These are phyloP conservation scores for Catocala fraxini DNA, from an alignment of 2,888 invertebrate genomes.

Conservation along the genomic window DNA sequence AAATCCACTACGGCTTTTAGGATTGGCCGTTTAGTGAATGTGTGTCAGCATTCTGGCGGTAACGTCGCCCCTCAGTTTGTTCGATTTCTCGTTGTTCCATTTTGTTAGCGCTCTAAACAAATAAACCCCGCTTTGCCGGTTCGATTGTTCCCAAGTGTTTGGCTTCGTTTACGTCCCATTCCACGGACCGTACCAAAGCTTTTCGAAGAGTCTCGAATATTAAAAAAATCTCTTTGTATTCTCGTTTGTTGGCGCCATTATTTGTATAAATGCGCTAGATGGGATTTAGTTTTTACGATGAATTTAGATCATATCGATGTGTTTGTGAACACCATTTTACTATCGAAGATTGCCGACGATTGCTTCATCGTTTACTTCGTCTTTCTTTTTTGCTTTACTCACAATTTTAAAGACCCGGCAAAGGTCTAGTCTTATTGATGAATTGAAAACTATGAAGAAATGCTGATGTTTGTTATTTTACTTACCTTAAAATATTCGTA, in stretches of 20 bases:
- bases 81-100: constrained; percentile 54
- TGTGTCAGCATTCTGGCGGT: constrained; percentile 49
- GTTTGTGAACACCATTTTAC: not conserved
- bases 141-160: constrained; percentile 57
- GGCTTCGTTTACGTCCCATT: constrained; percentile 45
- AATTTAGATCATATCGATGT: not conserved
- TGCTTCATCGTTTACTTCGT: no score
- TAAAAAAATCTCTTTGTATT: constrained; percentile 40
- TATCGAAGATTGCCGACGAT: not conserved
- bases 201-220: constrained; percentile 40
- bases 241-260: not conserved
- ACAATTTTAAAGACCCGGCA: not conserved
- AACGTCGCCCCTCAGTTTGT: constrained; percentile 50
- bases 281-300: not conserved
- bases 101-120: constrained; percentile 57
- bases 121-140: constrained; percentile 51
- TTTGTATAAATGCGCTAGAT: not conserved
- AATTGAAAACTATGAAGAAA: constrained; percentile 10
- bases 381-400: no score
- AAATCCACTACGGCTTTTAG: constrained; percentile 48
- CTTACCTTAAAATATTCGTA: constrained; percentile 24
- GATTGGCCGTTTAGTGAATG: constrained; percentile 50
- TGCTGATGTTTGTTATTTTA: constrained; percentile 23
- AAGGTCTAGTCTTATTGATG: not conserved
- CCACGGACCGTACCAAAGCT: constrained; percentile 34